Conservation (phyloP, 1,140 invertebrate species). For the Amphibalanus amphitrite region DNA sequence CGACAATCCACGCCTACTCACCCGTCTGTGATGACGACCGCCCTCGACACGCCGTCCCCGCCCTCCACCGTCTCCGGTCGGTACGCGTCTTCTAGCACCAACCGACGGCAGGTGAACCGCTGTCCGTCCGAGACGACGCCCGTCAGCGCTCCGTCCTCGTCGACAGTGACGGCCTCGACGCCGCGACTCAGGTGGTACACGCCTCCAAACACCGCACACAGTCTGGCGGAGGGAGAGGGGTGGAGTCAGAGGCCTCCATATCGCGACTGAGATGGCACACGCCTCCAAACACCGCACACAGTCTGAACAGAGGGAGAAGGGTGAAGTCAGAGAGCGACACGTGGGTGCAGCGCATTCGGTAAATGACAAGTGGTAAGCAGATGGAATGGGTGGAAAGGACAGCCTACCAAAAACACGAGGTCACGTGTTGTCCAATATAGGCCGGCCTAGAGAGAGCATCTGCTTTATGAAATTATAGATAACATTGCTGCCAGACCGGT, state of each 20-base stretch:
- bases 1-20: too few relatives aligned
- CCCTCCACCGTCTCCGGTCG: constrained; percentile 19
- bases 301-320: too few relatives aligned
- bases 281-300: constrained; percentile 63
- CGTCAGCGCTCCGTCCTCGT: constrained; percentile 24
- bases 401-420: too few relatives aligned
- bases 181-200: constrained; percentile 71
- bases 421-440: too few relatives aligned
- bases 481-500: too few relatives aligned
- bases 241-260: constrained; percentile 23
- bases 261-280: constrained; percentile 70
- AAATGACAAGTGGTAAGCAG: too few relatives aligned
- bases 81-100: constrained; percentile 35
- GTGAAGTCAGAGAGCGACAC: too few relatives aligned
- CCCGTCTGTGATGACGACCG: constrained; percentile 52
- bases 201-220: constrained; percentile 93
- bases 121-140: constrained; percentile 40
- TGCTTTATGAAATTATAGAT: too few relatives aligned
- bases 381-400: too few relatives aligned
- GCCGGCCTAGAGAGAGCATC: too few relatives aligned
- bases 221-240: too few relatives aligned
- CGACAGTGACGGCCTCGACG: constrained; percentile 25
- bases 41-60: constrained; percentile 41
- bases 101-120: constrained; percentile 39
- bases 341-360: too few relatives aligned